Conservation (phyloP, 2,888 invertebrate species). For the Phania funesta region DNA sequence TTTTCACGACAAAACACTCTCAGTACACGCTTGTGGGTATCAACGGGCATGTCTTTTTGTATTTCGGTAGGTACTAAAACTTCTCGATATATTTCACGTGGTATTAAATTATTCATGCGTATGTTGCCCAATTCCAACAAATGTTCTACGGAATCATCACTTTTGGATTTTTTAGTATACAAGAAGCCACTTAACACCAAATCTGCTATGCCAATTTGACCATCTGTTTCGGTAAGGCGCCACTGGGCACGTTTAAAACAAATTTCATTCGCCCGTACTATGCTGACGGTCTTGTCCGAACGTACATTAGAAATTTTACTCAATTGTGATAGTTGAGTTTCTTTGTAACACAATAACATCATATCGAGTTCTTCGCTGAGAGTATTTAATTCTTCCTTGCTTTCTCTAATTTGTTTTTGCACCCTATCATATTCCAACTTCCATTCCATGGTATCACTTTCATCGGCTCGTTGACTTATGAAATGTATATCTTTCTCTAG, state of each 20-base stretch:
- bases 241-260: slow-evolving; percentile 99
- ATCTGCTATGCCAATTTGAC: slow-evolving; percentile 98
- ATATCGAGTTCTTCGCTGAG: slow-evolving; percentile 97
- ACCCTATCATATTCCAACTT: slow-evolving; percentile 87
- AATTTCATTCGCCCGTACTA: slow-evolving; percentile 94
- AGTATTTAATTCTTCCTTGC: slow-evolving; percentile 92
- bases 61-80: slow-evolving; percentile 90
- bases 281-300: slow-evolving; percentile 87
- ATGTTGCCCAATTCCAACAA: slow-evolving; percentile 97
- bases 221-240: slow-evolving; percentile 98
- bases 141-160: slow-evolving; percentile 98
- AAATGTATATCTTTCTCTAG: slow-evolving; percentile 94
- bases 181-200: slow-evolving; percentile 96
- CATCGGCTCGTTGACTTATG: slow-evolving; percentile 89
- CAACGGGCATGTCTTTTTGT: slow-evolving; percentile 92
- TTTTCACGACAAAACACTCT: slow-evolving; percentile 97
- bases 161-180: slow-evolving; percentile 97
- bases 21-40: slow-evolving; percentile 91
- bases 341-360: slow-evolving; percentile 96
- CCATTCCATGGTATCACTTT: slow-evolving; percentile 83
- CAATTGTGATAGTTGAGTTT: slow-evolving; percentile 84
- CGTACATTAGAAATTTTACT: slow-evolving; percentile 84
- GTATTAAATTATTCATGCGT: slow-evolving; percentile 95
- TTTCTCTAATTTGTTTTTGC: slow-evolving; percentile 87
- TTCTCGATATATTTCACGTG: slow-evolving; percentile 96